A percentile compares a stretch with the other conserved stretches of the same genome.
Conservation (phyloP, 2,113 vertebrate species). For the Budorcas taxicolor region DNA sequence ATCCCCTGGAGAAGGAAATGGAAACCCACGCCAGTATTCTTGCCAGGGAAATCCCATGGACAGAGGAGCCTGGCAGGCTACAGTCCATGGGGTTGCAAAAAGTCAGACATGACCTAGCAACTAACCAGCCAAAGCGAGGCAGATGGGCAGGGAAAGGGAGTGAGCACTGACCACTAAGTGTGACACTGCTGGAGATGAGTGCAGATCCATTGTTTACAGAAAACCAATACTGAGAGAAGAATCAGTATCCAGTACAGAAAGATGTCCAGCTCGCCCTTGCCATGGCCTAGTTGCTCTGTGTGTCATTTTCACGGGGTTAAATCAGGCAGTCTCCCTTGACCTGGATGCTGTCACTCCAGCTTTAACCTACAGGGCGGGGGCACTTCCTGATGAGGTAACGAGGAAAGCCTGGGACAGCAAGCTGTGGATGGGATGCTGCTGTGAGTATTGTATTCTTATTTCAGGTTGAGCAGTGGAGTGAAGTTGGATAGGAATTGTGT, state of each 20-base stretch:
- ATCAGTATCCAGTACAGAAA: neutral
- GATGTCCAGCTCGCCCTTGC: neutral
- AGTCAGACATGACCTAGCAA: neutral
- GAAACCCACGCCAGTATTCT: neutral
- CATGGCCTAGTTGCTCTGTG: neutral
- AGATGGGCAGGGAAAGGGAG: neutral
- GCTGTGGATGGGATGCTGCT: neutral
- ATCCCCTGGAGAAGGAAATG: neutral
- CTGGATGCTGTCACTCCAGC: neutral
- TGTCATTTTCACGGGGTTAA: neutral
- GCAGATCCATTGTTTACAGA: neutral
- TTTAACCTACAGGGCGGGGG: neutral
- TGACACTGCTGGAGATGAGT: neutral
- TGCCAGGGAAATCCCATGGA: neutral
- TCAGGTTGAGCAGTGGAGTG: neutral
- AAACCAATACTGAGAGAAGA: neutral
- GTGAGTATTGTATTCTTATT: neutral
- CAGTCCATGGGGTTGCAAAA: neutral
- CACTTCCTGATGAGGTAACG: neutral
- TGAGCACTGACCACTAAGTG: neutral
- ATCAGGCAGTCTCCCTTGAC: neutral
- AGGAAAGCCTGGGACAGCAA: neutral
- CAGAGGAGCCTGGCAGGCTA: neutral
- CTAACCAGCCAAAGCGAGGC: neutral
- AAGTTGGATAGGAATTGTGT: constrained; percentile 23